Percentiles rank a stretch among this genome's conserved stretches.
Conservation (phyloP, 2,888 invertebrate genomes). For the Glaucopsyche alexis region DNA sequence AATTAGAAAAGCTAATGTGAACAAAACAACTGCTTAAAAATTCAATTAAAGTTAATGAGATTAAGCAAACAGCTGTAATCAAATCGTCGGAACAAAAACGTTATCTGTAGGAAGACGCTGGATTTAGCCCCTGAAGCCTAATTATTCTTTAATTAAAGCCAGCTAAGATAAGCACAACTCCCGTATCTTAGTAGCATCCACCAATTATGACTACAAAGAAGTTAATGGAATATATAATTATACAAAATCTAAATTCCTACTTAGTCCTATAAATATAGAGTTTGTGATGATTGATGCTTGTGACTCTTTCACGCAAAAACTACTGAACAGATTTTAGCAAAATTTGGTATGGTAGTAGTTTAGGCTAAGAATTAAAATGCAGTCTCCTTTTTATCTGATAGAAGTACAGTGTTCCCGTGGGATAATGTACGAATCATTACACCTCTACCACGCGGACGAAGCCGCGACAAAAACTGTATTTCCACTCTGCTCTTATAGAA, state of each 20-base stretch:
- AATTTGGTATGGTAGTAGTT: too few species aligned
- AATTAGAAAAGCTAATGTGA: conserved; percentile 9
- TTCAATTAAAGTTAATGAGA: conserved; percentile 31
- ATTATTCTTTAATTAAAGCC: conserved; percentile 43
- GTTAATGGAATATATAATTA: neutral
- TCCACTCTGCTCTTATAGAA: too few species aligned
- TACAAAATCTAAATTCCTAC: neutral
- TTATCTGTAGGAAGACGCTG: conserved; percentile 36
- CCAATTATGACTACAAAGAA: conserved; percentile 5
- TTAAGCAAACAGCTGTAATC: conserved; percentile 36
- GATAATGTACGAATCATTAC: too few species aligned
- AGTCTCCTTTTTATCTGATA: too few species aligned
- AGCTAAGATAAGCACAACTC: conserved; percentile 33
- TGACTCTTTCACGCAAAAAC: too few species aligned
- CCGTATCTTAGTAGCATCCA: neutral
- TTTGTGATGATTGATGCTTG: too few species aligned
- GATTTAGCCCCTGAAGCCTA: conserved; percentile 39
- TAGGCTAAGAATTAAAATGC: too few species aligned
- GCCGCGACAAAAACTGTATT: too few species aligned
- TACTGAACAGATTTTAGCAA: too few species aligned
- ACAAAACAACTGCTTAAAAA: conserved; percentile 18
- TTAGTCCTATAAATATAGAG: too few species aligned
- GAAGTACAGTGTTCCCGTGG: too few species aligned
- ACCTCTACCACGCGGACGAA: too few species aligned
- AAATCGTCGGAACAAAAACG: conserved; percentile 30